phyloP scores from a whole-genome alignment of 2,113 vertebrate species.

The Zosterops hypoxanthus region DNA sequence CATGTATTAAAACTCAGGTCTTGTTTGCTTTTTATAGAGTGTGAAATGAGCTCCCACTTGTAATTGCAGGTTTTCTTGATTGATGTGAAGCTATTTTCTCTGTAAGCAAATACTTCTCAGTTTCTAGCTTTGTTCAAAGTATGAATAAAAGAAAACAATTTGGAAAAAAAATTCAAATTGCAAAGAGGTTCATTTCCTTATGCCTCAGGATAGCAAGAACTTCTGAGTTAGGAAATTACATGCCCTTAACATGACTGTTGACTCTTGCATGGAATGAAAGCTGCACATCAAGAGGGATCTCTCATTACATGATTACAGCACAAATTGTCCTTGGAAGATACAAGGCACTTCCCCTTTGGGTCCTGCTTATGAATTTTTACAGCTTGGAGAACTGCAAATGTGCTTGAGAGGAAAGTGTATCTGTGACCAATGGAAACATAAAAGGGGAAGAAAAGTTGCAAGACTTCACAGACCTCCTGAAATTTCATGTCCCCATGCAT shows the following conservation, averaged over 20 bases:
- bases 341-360: neutral
- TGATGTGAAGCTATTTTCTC: conserved; percentile 10
- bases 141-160: neutral
- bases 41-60: conserved; percentile 12
- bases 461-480: neutral
- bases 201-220: conserved; percentile 2
- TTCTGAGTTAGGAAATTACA: conserved; percentile 14
- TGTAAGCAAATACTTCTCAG: neutral
- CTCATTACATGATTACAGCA: neutral
- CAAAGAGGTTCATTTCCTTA: neutral
- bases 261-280: neutral
- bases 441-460: conserved; percentile 5
- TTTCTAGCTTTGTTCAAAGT: conserved; percentile 7
- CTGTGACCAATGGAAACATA: conserved; percentile 34
- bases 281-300: neutral
- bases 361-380: conserved; percentile 8
- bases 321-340: neutral
- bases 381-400: neutral
- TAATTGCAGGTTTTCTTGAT: conserved; percentile 8
- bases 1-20: neutral
- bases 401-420: neutral
- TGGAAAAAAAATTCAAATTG: neutral
- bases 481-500: neutral
- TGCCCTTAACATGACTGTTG: neutral
- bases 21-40: neutral